Evolutionary conservation across 2,113 vertebrate genomes (phyloP).

Genomic region (Poecile atricapillus): DNA sequence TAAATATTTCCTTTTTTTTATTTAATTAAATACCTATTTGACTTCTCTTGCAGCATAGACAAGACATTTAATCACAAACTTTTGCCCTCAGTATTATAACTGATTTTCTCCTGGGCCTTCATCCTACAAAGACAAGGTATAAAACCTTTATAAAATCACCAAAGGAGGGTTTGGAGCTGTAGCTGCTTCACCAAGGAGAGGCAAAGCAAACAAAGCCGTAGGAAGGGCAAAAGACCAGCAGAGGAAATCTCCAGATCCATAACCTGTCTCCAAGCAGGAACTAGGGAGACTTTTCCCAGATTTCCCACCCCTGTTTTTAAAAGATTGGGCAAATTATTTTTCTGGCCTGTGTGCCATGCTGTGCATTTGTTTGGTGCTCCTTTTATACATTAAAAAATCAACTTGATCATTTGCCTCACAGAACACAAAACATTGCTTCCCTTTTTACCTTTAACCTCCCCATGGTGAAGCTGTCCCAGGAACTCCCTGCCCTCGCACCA

Average conservation of each 20-base stretch:
- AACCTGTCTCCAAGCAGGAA: background rate
- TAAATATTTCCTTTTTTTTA: background rate
- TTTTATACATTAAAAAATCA: background rate
- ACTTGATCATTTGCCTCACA: accelerated
- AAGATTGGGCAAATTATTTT: background rate
- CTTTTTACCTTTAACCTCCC: background rate
- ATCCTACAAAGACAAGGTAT: background rate
- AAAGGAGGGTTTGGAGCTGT: background rate
- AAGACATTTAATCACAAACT: background rate
- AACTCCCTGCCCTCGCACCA: background rate
- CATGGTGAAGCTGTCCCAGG: background rate
- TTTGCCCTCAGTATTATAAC: background rate
- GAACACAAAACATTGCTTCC: background rate
- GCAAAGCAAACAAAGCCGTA: background rate
- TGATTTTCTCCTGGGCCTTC: background rate
- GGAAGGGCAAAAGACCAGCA: background rate
- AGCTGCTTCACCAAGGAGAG: background rate
- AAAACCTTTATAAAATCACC: background rate
- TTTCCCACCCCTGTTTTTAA: background rate
- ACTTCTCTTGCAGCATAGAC: background rate
- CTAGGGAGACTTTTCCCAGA: background rate
- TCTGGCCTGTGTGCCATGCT: accelerated
- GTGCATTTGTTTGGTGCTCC: background rate
- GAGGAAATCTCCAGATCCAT: background rate
- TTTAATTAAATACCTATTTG: background rate